A percentile compares a stretch with the other conserved stretches of the same genome.
Conservation (phyloP, 2,888 invertebrate species). For the Apamea sordens region DNA sequence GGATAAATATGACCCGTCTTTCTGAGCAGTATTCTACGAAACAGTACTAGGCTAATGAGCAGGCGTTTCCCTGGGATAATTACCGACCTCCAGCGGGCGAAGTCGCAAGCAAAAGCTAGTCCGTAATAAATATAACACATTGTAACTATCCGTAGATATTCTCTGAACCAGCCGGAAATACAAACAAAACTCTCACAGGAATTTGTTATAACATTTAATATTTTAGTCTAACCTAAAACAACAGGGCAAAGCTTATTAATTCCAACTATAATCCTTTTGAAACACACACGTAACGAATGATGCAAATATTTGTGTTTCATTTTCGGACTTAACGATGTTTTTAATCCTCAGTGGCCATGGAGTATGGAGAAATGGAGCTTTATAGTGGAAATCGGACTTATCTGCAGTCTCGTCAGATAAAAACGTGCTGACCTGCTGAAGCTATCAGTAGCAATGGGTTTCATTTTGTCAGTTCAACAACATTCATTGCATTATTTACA, state of each 20-base stretch:
- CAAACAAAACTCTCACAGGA: conserved; percentile 23
- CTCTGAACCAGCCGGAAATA: conserved; percentile 2
- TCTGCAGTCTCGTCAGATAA: background rate
- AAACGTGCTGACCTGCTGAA: background rate
- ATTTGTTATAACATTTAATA: conserved; percentile 34
- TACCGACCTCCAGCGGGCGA: too few relatives aligned
- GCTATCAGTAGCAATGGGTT: too few relatives aligned
- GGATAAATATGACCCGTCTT: too few relatives aligned
- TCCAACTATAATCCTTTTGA: conserved; percentile 75
- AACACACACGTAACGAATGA: conserved; percentile 68
- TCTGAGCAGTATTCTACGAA: too few relatives aligned
- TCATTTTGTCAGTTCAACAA: too few relatives aligned
- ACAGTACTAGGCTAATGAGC: too few relatives aligned
- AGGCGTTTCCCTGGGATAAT: too few relatives aligned
- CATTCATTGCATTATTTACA: too few relatives aligned
- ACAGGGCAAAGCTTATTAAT: conserved; percentile 68
- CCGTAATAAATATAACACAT: background rate
- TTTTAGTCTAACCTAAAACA: conserved; percentile 64
- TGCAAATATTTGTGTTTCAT: conserved; percentile 86
- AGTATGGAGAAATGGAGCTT: conserved; percentile 28
- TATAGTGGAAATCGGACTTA: background rate
- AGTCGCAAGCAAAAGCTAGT: too few relatives aligned
- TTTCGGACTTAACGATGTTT: conserved; percentile 84
- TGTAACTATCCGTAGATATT: background rate
- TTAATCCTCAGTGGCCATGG: conserved; percentile 76